A percentile compares a stretch with the other conserved stretches of the same genome.
These are phyloP conservation scores for Tenebrio molitor DNA, from an alignment of 1,140 invertebrate species.

Conservation along the genomic window DNA sequence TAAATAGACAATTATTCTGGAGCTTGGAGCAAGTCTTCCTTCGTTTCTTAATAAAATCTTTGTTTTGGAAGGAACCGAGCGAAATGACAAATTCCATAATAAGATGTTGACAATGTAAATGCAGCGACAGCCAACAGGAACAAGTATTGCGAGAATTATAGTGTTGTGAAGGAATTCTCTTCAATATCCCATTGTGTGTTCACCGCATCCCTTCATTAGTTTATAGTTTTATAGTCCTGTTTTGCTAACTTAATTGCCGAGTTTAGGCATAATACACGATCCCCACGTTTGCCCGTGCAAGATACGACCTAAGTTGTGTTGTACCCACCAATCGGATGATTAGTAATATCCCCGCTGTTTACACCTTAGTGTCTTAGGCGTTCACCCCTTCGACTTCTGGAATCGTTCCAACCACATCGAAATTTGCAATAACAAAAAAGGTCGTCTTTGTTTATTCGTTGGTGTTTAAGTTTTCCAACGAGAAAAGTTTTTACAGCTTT, in stretches of 20 bases:
- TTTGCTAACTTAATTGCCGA: conserved; percentile 50
- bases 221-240: conserved; percentile 51
- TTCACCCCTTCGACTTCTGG: conserved; percentile 32
- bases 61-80: conserved; percentile 1
- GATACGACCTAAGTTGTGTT: conserved; percentile 49
- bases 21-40: conserved; percentile 21
- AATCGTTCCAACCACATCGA: conserved; percentile 31
- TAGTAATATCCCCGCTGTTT: conserved; percentile 45
- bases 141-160: conserved; percentile 41
- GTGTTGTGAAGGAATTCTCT: conserved; percentile 40
- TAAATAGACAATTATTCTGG: conserved; percentile 31
- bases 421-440: conserved; percentile 37
- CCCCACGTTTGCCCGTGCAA: conserved; percentile 47
- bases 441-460: conserved; percentile 28
- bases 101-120: conserved; percentile 29
- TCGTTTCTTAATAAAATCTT: conserved; percentile 35
- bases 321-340: conserved; percentile 43
- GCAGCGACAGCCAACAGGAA: conserved; percentile 15
- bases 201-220: conserved; percentile 50
- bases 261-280: conserved; percentile 50
- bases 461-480: conserved; percentile 43
- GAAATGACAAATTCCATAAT: conserved; percentile 31
- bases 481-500: conserved; percentile 42
- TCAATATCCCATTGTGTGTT: conserved; percentile 45
- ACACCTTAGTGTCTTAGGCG: conserved; percentile 45